Evolutionary conservation across 2,888 invertebrate genomes (phyloP).

Genomic region (Lasioglossum zephyrum): DNA sequence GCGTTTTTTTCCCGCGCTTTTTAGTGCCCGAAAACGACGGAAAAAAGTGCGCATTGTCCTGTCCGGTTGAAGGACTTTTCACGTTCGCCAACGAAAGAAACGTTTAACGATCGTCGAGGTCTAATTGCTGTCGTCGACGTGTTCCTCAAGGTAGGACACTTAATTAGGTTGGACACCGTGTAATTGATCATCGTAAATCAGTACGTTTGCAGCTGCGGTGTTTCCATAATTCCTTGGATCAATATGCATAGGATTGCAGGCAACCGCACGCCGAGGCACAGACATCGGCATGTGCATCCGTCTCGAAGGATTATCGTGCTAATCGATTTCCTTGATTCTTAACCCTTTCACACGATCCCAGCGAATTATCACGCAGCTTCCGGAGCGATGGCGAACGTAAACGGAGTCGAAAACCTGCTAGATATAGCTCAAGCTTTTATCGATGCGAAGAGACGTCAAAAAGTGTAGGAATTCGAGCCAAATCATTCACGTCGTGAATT

Average conservation of each 20-base stretch:
- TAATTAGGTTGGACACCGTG: slow-evolving; percentile 38
- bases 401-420: neutral
- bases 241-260: slow-evolving; percentile 55
- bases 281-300: slow-evolving; percentile 38
- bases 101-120: neutral
- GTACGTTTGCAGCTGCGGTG: slow-evolving; percentile 66
- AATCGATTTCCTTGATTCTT: slow-evolving; percentile 22
- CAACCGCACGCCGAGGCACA: slow-evolving; percentile 29
- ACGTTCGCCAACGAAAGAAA: neutral
- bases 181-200: slow-evolving; percentile 68
- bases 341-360: neutral
- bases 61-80: neutral
- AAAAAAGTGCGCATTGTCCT: neutral
- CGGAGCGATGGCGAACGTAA: neutral
- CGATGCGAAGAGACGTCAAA: neutral
- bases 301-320: slow-evolving; percentile 12
- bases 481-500: no score
- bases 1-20: slow-evolving; percentile 19
- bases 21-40: neutral
- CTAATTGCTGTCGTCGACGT: neutral
- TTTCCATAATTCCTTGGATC: slow-evolving; percentile 66
- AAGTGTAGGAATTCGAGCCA: no score
- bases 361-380: neutral
- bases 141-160: slow-evolving; percentile 11
- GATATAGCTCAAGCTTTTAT: no score